Evolutionary conservation across 2,113 vertebrate genomes (phyloP).

Genomic region (Oenanthe oenanthe): DNA sequence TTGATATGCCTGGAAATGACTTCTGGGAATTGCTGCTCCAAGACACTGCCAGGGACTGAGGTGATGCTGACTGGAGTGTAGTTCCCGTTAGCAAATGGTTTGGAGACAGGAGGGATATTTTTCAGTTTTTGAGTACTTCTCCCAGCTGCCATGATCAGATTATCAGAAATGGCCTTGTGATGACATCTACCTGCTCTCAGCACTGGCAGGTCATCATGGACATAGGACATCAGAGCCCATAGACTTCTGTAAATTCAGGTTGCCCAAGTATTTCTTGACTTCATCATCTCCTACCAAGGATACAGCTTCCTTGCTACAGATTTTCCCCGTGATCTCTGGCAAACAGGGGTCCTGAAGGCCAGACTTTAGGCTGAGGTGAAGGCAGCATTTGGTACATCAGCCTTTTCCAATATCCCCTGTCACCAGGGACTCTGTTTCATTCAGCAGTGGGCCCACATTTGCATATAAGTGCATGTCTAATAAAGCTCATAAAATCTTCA

Average conservation of each 20-base stretch:
- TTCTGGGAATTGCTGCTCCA: background rate
- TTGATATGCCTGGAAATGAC: background rate
- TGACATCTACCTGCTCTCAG: background rate
- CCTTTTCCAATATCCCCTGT: background rate
- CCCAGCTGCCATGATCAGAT: background rate
- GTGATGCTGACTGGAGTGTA: background rate
- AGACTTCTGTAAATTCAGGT: background rate
- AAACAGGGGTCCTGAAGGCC: background rate
- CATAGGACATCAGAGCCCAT: background rate
- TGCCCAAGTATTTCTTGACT: background rate
- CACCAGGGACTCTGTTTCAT: background rate
- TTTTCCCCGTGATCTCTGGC: background rate
- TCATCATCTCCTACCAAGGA: background rate
- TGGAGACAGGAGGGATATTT: background rate
- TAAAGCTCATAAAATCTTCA: background rate
- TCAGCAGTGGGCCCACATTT: background rate
- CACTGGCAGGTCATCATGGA: fast-evolving
- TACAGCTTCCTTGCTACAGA: background rate
- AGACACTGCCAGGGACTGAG: background rate
- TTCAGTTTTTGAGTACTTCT: background rate
- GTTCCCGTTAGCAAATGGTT: too few relatives aligned
- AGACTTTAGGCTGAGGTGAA: background rate
- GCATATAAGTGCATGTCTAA: background rate
- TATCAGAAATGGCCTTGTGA: fast-evolving
- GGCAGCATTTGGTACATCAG: background rate